phyloP scores from a whole-genome alignment of 2,797 vertebrate genomes.

The Enoplosus armatus region DNA sequence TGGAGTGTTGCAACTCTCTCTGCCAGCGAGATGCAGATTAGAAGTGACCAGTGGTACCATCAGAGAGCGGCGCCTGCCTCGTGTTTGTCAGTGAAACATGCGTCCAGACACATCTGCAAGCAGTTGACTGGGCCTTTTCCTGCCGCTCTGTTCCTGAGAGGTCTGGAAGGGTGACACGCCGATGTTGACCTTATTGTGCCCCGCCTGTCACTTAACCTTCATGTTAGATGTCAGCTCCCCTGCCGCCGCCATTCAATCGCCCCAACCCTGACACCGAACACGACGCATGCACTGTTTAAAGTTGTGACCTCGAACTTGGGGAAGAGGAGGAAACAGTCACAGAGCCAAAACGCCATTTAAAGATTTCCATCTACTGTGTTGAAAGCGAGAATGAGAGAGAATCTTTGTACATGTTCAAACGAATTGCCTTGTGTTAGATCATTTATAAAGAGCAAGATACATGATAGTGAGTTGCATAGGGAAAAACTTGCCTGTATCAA shows the following conservation, averaged over 20 bases:
- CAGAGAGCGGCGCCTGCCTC: slow-evolving; percentile 83
- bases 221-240: slow-evolving; percentile 83
- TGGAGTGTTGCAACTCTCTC: slow-evolving; percentile 66
- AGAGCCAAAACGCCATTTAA: slow-evolving; percentile 20
- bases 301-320: slow-evolving; percentile 74
- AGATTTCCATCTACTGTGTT: slow-evolving; percentile 2
- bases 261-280: slow-evolving; percentile 71
- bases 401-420: slow-evolving; percentile 5
- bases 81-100: slow-evolving; percentile 83
- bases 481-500: not conserved
- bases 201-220: slow-evolving; percentile 86
- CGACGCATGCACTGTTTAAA: slow-evolving; percentile 66
- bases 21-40: slow-evolving; percentile 81
- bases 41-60: slow-evolving; percentile 85
- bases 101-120: slow-evolving; percentile 88
- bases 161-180: slow-evolving; percentile 83
- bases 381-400: not conserved
- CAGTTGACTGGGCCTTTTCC: slow-evolving; percentile 85
- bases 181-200: slow-evolving; percentile 85
- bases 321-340: slow-evolving; percentile 47
- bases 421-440: slow-evolving; percentile 4
- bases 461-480: slow-evolving; percentile 2
- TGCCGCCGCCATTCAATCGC: slow-evolving; percentile 72
- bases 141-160: slow-evolving; percentile 80
- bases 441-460: slow-evolving; percentile 2